Conservation (phyloP, 1,140 invertebrate genomes). For the Littorina saxatilis region DNA sequence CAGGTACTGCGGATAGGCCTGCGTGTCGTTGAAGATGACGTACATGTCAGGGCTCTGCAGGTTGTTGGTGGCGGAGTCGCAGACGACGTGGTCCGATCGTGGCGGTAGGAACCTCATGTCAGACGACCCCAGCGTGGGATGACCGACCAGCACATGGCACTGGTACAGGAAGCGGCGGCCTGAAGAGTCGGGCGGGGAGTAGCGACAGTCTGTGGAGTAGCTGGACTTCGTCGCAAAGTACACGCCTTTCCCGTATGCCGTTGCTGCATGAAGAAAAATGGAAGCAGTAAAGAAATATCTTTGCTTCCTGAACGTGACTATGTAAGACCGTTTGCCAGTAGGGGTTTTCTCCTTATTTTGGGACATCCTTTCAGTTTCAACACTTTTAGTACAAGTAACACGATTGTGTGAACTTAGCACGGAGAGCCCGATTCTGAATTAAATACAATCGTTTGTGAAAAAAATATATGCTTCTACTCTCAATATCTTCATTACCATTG, state of each 20-base stretch:
- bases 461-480: too few species aligned
- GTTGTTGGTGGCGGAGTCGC: constrained; percentile 48
- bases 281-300: constrained; percentile 25
- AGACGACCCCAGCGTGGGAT: not conserved
- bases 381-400: too few species aligned
- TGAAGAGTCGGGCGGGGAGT: constrained; percentile 33
- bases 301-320: not conserved
- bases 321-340: not conserved
- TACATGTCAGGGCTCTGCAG: too few species aligned
- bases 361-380: not conserved
- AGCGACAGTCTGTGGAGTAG: constrained; percentile 27
- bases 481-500: not conserved
- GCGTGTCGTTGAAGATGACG: too few species aligned
- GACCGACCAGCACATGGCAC: constrained; percentile 37
- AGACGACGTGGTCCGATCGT: constrained; percentile 29
- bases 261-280: constrained; percentile 41
- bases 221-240: constrained; percentile 54
- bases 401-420: too few species aligned
- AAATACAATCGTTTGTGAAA: too few species aligned
- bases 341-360: not conserved
- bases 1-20: constrained; percentile 62
- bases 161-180: constrained; percentile 24
- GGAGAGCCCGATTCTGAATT: too few species aligned
- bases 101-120: constrained; percentile 4
- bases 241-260: constrained; percentile 56